Evolutionary conservation across 2,888 invertebrate genomes (phyloP), one percentile per base, ranked within the genome.

Genomic region (Drosophila meridiana): DNA sequence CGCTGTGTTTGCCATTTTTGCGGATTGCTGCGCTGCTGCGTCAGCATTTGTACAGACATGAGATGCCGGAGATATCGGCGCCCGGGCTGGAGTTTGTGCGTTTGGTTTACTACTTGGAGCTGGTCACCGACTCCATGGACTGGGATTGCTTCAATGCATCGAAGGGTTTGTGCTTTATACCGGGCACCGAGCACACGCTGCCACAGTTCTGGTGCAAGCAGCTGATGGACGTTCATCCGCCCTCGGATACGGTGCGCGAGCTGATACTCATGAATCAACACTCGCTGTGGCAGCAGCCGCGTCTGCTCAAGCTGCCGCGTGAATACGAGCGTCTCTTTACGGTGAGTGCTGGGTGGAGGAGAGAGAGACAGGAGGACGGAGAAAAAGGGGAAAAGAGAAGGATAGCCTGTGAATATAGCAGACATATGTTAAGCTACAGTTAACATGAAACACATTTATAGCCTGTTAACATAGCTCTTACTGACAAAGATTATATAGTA

Each of bases 241-340:
- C 92, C 26, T 84, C 92, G 6, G 92, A 93, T 42, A 91, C 92
- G 43, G 90, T 93, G 26, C 94, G 96, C 8, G 95, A 95, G 69
- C 94, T 97, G 82, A 94, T 97, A 60, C 83, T 92, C 53, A 94
- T 95, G 60, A 95, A 96, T 90, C 96, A 97, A 92, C 97, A 97
- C 92, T 94, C 95, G 79, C 93, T 95, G 83, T 98, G 98, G 97
- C 94, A 95, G 87, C 95, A 95, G 87, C 99, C 99, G 28, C 95
- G 96, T 82, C 94, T 99, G 80, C 95, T 99, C 70, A 94, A 95
- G 76, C 94, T 99, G 93, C 99, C 99, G 61, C 95, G 96, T 72
- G 97, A 97, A 92, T 99, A 99, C 94, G 99, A 99, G 94, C 96
- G 96, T 87, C 95, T 98, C 76, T 98, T 98, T 93, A 96, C 97